Evolutionary conservation across 2,797 vertebrate genomes (phyloP).

Genomic region (Liparis tanakae): DNA sequence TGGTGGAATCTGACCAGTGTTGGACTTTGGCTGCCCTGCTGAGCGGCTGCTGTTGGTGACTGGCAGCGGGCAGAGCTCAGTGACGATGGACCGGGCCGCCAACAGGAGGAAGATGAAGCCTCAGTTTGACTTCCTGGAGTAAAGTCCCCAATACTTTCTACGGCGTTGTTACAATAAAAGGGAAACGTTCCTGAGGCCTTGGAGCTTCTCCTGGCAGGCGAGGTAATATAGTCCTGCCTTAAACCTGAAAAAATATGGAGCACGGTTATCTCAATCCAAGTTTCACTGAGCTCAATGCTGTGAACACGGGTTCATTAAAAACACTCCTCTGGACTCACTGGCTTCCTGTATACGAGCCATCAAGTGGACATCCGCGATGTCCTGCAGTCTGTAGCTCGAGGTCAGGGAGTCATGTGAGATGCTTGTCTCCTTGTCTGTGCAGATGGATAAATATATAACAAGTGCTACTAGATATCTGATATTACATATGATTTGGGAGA

Average conservation of each 20-base stretch:
- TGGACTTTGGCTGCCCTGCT: conserved; percentile 63
- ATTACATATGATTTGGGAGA: conserved; percentile 5
- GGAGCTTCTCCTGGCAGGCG: conserved; percentile 29
- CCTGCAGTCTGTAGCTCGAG: conserved; percentile 83
- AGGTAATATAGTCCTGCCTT: conserved; percentile 60
- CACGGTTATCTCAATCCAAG: not conserved
- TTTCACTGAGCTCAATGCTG: not conserved
- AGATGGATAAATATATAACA: conserved; percentile 62
- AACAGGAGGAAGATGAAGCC: conserved; percentile 5
- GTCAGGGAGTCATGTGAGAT: conserved; percentile 74
- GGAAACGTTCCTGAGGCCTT: conserved; percentile 24
- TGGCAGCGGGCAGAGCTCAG: conserved; percentile 11
- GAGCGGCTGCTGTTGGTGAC: conserved; percentile 9
- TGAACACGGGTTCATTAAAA: not conserved
- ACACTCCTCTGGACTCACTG: conserved; percentile 72
- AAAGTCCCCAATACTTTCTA: conserved; percentile 8
- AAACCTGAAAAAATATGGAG: conserved; percentile 63
- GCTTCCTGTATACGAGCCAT: conserved; percentile 87
- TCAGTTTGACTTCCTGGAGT: conserved; percentile 22
- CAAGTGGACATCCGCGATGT: conserved; percentile 86
- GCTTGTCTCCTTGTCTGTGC: conserved; percentile 70
- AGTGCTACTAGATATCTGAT: not conserved
- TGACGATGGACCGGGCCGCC: conserved; percentile 5
- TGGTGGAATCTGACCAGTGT: conserved; percentile 77
- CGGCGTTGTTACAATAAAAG: conserved; percentile 17